Evolutionary conservation across 2,797 vertebrate genomes (phyloP).

Genomic region (Hyperoplus immaculatus): DNA sequence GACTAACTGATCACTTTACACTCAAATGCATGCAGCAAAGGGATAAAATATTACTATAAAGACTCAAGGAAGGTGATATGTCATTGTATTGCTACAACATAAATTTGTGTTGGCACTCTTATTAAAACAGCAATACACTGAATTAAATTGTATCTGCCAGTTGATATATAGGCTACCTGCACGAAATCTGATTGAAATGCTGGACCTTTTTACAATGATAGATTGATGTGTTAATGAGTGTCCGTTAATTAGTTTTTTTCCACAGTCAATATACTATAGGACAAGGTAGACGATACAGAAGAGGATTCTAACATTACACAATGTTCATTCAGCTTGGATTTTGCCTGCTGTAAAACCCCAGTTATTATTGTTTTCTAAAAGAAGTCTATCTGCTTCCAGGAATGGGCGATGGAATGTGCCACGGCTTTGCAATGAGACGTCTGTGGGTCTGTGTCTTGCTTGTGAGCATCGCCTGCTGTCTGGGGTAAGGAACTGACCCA

Average conservation of each 20-base stretch:
- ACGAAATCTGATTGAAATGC: neutral
- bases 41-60: no score
- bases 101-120: no score
- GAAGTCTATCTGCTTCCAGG: constrained; percentile 81
- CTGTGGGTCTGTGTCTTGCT: constrained; percentile 89
- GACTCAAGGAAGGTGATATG: no score
- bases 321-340: neutral
- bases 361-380: constrained; percentile 8
- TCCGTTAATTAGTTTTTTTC: neutral
- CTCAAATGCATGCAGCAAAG: no score
- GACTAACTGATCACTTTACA: no score
- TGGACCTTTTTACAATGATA: neutral
- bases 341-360: neutral
- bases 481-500: constrained; percentile 87
- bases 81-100: no score
- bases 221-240: neutral
- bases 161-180: neutral
- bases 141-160: neutral
- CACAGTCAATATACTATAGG: neutral
- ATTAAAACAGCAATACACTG: no score
- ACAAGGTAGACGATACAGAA: neutral
- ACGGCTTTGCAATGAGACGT: constrained; percentile 91
- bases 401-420: constrained; percentile 94
- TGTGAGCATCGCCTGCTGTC: constrained; percentile 90
- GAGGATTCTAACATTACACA: neutral